Conservation (phyloP, 2,797 vertebrate genomes). For the Halcyon smyrnensis region DNA sequence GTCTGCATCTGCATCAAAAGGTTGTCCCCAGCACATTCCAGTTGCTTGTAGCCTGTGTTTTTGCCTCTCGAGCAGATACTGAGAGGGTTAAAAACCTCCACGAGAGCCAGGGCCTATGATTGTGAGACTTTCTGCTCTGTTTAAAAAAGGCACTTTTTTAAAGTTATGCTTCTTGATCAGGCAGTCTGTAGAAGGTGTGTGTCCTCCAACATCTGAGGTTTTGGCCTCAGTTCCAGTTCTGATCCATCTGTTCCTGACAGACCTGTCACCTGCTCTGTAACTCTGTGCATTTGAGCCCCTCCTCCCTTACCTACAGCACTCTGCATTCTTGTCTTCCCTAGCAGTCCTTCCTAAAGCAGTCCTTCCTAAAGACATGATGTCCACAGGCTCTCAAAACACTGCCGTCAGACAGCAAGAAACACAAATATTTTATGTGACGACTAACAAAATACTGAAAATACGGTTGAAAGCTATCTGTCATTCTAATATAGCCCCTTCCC, state of each 20-base stretch:
- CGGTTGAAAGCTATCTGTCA: not conserved
- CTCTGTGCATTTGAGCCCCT: not conserved
- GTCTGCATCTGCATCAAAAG: not conserved
- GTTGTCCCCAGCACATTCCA: not conserved
- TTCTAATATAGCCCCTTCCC: not conserved
- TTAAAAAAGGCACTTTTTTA: too few relatives aligned
- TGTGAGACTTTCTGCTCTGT: not conserved
- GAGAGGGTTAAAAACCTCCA: not conserved
- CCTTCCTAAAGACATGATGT: not conserved
- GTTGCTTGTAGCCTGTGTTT: not conserved
- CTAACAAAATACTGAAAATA: not conserved
- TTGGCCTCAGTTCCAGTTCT: not conserved
- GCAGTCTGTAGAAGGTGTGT: not conserved
- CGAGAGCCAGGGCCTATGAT: not conserved
- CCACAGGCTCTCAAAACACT: not conserved
- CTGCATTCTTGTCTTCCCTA: not conserved
- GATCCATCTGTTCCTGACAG: not conserved
- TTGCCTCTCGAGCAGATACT: not conserved
- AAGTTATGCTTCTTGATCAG: too few relatives aligned
- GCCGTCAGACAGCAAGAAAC: not conserved
- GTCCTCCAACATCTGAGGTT: not conserved
- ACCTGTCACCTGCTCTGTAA: not conserved
- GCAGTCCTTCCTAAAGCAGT: not conserved
- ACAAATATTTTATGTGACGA: not conserved
- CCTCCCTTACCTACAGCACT: not conserved